Percentiles rank a stretch among this genome's conserved stretches.
Evolutionary conservation across 2,113 vertebrate genomes (phyloP).

Genomic region (Bubo bubo): DNA sequence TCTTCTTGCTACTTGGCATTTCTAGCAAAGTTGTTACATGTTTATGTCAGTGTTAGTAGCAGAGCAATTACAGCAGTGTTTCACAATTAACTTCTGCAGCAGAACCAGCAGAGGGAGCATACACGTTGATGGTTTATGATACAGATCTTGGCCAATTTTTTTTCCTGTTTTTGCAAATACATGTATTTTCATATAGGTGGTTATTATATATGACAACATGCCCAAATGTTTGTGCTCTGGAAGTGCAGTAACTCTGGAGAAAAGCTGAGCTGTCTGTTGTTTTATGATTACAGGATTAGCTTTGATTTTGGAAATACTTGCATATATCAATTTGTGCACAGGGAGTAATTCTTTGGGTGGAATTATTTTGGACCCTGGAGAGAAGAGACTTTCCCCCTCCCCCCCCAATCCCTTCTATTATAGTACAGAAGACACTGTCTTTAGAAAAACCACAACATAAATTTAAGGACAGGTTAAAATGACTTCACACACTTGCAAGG

Average conservation of each 20-base stretch:
- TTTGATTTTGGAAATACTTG: neutral
- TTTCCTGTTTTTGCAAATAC: neutral
- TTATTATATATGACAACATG: neutral
- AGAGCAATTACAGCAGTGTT: neutral
- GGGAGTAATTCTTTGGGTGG: neutral
- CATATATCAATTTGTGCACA: neutral
- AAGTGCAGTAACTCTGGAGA: neutral
- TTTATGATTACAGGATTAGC: neutral
- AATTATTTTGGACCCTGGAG: neutral
- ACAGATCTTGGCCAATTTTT: neutral
- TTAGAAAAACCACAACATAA: neutral
- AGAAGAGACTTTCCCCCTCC: neutral
- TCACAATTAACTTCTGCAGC: slow-evolving; percentile 15
- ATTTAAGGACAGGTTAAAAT: slow-evolving; percentile 47
- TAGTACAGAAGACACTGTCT: neutral
- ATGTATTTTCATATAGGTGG: neutral
- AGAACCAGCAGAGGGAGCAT: slow-evolving; percentile 75
- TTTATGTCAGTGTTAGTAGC: neutral
- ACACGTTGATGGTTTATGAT: neutral
- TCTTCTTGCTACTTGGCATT: neutral
- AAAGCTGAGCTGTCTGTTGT: neutral
- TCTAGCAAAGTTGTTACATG: neutral
- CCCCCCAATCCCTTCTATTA: neutral
- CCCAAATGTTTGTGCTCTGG: neutral
- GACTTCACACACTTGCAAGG: slow-evolving; percentile 32